Evolutionary conservation across 2,888 invertebrate genomes (phyloP).

Genomic region (Drosophila austrosaltans): DNA sequence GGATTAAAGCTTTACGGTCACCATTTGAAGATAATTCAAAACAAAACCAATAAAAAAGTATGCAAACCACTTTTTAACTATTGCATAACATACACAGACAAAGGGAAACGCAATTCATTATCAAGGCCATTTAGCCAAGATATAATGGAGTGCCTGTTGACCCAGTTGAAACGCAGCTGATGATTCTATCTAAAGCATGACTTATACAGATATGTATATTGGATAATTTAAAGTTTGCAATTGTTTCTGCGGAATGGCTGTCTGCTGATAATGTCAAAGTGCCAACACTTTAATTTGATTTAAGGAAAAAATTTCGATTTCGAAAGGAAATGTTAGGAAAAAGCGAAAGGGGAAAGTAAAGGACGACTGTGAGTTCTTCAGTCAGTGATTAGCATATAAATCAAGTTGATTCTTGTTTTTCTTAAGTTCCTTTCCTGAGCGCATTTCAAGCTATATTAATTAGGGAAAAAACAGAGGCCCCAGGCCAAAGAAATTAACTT

Average conservation of each 20-base stretch:
- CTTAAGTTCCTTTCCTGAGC: background rate
- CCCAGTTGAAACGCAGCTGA: conserved; percentile 48
- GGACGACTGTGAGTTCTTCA: background rate
- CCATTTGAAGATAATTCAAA: background rate
- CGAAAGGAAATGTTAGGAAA: conserved; percentile 1
- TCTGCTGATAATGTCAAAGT: conserved; percentile 15
- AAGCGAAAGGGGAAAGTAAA: background rate
- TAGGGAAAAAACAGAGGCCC: conserved; percentile 42
- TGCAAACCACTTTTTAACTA: background rate
- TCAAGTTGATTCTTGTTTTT: conserved; percentile 55
- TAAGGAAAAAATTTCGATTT: conserved; percentile 42
- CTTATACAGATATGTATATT: conserved; percentile 52
- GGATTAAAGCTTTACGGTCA: too few relatives aligned
- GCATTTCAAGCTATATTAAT: conserved; percentile 64
- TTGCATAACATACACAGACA: background rate
- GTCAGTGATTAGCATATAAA: conserved; percentile 72
- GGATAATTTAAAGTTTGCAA: conserved; percentile 56
- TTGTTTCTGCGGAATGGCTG: conserved; percentile 27
- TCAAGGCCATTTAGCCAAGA: conserved; percentile 13
- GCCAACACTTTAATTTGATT: conserved; percentile 38
- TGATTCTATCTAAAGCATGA: conserved; percentile 61
- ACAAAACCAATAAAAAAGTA: background rate
- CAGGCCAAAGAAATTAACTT: conserved; percentile 63
- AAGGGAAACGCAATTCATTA: conserved; percentile 31
- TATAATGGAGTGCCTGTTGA: conserved; percentile 40